These are phyloP conservation scores for Boleophthalmus pectinirostris DNA, from an alignment of 2,113 vertebrate species.

Conservation along the genomic window DNA sequence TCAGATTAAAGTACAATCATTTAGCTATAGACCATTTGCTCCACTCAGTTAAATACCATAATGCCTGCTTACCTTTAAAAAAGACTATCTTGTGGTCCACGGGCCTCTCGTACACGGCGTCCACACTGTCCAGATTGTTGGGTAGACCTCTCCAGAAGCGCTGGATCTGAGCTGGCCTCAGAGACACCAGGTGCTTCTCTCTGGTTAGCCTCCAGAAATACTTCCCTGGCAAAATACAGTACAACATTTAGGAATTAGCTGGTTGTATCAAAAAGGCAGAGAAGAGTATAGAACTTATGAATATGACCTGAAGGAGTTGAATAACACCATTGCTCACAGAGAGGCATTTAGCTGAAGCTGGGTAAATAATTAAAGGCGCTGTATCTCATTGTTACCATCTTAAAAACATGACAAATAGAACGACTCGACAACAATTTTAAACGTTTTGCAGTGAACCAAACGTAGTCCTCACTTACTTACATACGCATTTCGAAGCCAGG, in stretches of 20 bases:
- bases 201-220: slow-evolving; percentile 96
- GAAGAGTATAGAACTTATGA: not conserved
- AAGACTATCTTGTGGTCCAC: slow-evolving; percentile 96
- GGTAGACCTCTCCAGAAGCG: slow-evolving; percentile 97
- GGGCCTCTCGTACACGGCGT: slow-evolving; percentile 90
- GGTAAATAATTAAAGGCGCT: no score
- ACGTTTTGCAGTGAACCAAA: no score
- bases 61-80: slow-evolving; percentile 88
- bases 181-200: slow-evolving; percentile 92
- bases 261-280: not conserved
- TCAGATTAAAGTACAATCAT: not conserved
- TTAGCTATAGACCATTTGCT: not conserved
- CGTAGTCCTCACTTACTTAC: no score
- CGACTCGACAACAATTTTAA: no score
- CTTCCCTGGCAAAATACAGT: slow-evolving; percentile 76
- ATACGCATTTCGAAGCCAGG: no score
- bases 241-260: not conserved
- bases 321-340: not conserved
- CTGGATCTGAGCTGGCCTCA: slow-evolving; percentile 90
- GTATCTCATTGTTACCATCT: no score
- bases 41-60: not conserved
- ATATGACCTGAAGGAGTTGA: not conserved
- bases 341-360: no score
- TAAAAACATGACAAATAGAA: no score
- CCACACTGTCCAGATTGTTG: slow-evolving; percentile 86